Evolutionary conservation across 1,140 invertebrate genomes (phyloP), one percentile per base, ranked within the genome.

Genomic region (Orchesella cincta): DNA sequence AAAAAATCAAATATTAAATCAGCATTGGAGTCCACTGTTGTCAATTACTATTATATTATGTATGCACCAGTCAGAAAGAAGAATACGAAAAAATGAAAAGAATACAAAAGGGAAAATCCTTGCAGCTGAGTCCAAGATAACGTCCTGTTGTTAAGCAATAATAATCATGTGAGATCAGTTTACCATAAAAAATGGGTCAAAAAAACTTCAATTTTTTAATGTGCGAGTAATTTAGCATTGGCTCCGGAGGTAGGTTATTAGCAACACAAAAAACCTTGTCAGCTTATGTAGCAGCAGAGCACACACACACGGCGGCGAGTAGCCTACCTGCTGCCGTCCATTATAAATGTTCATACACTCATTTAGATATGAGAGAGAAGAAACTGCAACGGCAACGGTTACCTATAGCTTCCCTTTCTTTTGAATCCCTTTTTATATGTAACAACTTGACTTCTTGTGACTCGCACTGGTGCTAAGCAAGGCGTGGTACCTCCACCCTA

Each of bases 131-230:
- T 8, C 39, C 18, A 8, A 46, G 5, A 18, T 46, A 8, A 57
- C 23, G 23, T 57, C 3, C 52, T n/a, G 12, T n/a, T n/a, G 52
- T 57, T 14, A 14, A 57, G 23, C 52, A 57, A 57, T 57, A 70
- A 67, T 76, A 76, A 76, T 76, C 75, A 39, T 71, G 64, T 39
- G 75, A 76, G 75, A 76, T 76, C 75, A 76, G 67, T n/a, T 71
- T 76, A 51, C 75, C 75, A 76, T 76, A 76, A 76, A 76, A 76
- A 76, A 76, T 70, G 75, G 75, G 75, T 76, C 75, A 76, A 64
- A 76, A 76, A 76, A 72, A 18, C 39, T 57, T 57, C 52, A 14
- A 57, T 57, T n/a, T 57, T 57, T 57, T 18, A 57, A 57, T 57
- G 52, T 57, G 52, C 52, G 52, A 57, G 23, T 57, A 57, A 57